A percentile compares a stretch with the other conserved stretches of the same genome.
Conservation (phyloP, 2,888 invertebrate species). For the Conistra vaccinii region DNA sequence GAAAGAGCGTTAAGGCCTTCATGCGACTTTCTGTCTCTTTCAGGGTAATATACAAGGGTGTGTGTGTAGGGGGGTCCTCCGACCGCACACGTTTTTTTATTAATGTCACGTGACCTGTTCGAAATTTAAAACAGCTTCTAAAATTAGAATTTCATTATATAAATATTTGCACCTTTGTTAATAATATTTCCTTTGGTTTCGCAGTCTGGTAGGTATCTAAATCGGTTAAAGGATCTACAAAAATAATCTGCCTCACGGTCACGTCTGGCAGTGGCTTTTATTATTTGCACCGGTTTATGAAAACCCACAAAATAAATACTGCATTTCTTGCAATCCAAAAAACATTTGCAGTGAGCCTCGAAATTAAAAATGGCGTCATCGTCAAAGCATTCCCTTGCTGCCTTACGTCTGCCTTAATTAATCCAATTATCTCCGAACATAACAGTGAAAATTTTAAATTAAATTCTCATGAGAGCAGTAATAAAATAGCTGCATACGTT, state of each 20-base stretch:
- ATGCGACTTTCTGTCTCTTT: no score
- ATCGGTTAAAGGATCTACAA: not conserved
- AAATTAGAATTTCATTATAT: conserved; percentile 16
- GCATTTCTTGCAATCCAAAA: not conserved
- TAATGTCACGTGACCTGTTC: not conserved
- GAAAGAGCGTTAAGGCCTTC: no score
- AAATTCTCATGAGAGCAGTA: conserved; percentile 22
- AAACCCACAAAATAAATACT: not conserved
- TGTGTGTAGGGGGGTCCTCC: no score
- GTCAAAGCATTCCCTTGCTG: conserved; percentile 44
- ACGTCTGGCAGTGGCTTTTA: no score
- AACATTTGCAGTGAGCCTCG: not conserved
- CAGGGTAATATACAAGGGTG: no score
- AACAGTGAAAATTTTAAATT: conserved; percentile 36
- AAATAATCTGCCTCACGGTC: no score
- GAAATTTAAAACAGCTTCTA: conserved; percentile 13
- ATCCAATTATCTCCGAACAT: conserved; percentile 32
- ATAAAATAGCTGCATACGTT: conserved; percentile 27
- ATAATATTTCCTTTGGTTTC: not conserved
- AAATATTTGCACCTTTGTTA: not conserved
- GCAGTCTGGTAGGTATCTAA: not conserved
- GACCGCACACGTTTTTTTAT: not conserved
- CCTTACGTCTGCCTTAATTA: conserved; percentile 12
- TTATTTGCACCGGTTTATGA: not conserved
- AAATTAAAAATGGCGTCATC: conserved; percentile 33